A percentile compares a stretch with the other conserved stretches of the same genome.
Conservation (phyloP, 2,113 vertebrate species). For the Melanocharis versteri region DNA sequence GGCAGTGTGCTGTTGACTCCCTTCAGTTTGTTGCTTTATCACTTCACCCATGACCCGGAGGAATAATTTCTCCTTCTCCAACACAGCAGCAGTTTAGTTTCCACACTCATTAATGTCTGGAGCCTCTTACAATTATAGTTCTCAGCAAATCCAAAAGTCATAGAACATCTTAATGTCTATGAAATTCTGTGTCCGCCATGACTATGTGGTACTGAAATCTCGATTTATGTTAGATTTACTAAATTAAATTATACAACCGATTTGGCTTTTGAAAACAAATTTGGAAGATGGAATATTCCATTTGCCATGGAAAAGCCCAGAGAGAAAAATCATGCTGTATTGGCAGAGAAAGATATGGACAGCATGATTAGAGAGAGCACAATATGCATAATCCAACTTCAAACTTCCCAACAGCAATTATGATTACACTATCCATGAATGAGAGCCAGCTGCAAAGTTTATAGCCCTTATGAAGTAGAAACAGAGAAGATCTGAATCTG, state of each 20-base stretch:
- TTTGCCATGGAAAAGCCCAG: neutral
- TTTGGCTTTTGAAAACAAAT: neutral
- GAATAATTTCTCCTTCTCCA: neutral
- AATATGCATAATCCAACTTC: neutral
- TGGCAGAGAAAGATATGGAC: neutral
- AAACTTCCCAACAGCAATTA: neutral
- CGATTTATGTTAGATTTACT: neutral
- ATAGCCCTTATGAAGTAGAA: neutral
- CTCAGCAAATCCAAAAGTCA: neutral
- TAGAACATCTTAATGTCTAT: neutral
- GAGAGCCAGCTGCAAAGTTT: neutral
- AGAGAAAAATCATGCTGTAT: neutral
- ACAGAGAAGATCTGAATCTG: neutral
- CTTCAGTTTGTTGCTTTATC: slow-evolving; percentile 11
- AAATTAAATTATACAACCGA: neutral
- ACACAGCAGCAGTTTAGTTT: neutral
- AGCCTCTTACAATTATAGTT: neutral
- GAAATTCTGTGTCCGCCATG: neutral
- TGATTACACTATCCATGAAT: neutral
- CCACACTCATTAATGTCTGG: neutral
- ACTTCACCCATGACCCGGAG: neutral
- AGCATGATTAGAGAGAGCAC: neutral
- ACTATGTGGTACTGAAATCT: neutral
- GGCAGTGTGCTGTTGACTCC: neutral
- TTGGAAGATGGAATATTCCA: neutral